A percentile compares a stretch with the other conserved stretches of the same genome.
Evolutionary conservation across 2,797 vertebrate genomes (phyloP).

Genomic region (Falco rusticolus): DNA sequence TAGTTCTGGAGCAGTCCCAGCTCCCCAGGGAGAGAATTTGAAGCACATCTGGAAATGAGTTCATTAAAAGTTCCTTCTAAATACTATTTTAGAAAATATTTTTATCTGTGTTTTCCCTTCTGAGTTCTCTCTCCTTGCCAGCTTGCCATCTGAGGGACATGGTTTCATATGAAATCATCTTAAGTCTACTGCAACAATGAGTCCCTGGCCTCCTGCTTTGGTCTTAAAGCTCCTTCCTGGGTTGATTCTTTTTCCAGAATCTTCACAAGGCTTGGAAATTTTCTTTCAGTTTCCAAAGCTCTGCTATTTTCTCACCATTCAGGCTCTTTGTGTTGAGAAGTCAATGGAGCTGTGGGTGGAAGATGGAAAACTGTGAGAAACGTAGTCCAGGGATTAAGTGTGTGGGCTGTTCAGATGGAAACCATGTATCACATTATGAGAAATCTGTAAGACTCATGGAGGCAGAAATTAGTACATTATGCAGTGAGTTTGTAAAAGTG

Average conservation of each 20-base stretch:
- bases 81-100: neutral
- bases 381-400: conserved; percentile 71
- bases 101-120: neutral
- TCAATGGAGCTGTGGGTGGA: conserved; percentile 77
- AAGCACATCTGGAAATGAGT: neutral
- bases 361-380: conserved; percentile 75
- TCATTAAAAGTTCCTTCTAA: neutral
- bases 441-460: conserved; percentile 64
- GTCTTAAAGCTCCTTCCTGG: conserved; percentile 31
- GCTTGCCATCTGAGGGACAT: neutral
- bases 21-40: neutral
- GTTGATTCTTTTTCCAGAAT: conserved; percentile 53
- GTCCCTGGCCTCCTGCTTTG: neutral
- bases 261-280: conserved; percentile 54
- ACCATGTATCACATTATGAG: conserved; percentile 51
- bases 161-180: neutral
- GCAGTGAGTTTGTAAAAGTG: neutral
- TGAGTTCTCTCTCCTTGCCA: neutral
- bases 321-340: conserved; percentile 70
- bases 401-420: conserved; percentile 70
- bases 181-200: neutral
- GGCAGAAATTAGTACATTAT: neutral
- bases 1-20: neutral
- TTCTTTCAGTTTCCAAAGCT: conserved; percentile 60
- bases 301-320: conserved; percentile 71